Percentiles rank a stretch among this genome's conserved stretches.
Conservation (phyloP, 2,888 invertebrate genomes). For the Seladonia tumulorum region DNA sequence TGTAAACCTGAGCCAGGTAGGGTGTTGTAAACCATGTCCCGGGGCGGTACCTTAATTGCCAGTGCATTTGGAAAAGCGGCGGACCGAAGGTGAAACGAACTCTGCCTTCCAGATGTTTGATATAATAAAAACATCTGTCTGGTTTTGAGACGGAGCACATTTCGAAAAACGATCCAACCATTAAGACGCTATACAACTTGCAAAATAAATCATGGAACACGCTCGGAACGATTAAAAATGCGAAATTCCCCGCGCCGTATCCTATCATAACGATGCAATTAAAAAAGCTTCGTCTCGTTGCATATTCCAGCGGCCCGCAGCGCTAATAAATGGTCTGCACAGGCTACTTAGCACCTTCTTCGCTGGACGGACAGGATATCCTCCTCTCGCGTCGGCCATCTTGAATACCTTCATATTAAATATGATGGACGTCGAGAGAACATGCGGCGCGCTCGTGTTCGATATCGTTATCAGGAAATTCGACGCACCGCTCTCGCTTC, state of each 20-base stretch:
- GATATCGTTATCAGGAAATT: background rate
- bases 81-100: too few species aligned
- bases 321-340: background rate
- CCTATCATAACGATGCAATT: background rate
- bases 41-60: too few species aligned
- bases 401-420: background rate
- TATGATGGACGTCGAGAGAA: background rate
- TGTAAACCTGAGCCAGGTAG: too few species aligned
- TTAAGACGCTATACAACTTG: background rate
- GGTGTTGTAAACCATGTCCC: too few species aligned
- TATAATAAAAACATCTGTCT: too few species aligned
- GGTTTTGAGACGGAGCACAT: background rate
- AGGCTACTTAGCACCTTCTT: background rate
- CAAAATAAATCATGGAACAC: background rate
- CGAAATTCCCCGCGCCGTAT: background rate
- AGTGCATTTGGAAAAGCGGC: too few species aligned
- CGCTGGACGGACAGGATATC: background rate
- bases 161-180: background rate
- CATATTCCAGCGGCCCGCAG: background rate
- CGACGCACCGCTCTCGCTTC: background rate
- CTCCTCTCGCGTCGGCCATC: slow-evolving; percentile 2
- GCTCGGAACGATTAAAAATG: background rate
- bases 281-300: background rate
- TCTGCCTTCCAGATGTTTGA: too few species aligned
- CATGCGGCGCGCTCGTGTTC: background rate